Percentiles rank a stretch among this genome's conserved stretches.
Conservation (phyloP, 2,113 vertebrate genomes). For the Phrynosoma blainvillii region DNA sequence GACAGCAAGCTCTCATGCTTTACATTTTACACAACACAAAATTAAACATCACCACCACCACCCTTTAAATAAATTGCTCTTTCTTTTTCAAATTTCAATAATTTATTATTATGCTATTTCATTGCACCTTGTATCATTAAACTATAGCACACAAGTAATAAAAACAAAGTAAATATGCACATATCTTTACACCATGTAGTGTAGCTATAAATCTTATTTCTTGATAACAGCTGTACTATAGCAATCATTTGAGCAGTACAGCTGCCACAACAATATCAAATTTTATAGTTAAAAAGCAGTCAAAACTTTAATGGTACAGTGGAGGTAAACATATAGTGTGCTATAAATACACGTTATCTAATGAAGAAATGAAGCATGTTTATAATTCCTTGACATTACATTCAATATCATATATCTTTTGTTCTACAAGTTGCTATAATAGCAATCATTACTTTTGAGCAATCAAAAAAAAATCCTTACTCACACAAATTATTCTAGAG, state of each 20-base stretch:
- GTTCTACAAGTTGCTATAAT: constrained; percentile 69
- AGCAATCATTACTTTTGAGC: constrained; percentile 72
- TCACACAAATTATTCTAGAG: constrained; percentile 71
- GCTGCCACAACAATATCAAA: constrained; percentile 83
- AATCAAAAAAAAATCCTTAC: constrained; percentile 56
- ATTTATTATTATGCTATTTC: constrained; percentile 75
- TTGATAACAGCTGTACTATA: constrained; percentile 80
- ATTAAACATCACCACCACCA: constrained; percentile 38
- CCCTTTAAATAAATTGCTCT: constrained; percentile 49
- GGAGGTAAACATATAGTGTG: constrained; percentile 77
- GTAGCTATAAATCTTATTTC: constrained; percentile 77
- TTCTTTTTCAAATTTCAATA: constrained; percentile 56
- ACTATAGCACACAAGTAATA: constrained; percentile 77
- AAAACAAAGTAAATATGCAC: constrained; percentile 82
- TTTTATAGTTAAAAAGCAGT: constrained; percentile 85
- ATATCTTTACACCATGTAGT: constrained; percentile 77
- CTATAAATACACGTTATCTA: constrained; percentile 83
- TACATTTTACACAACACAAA: constrained; percentile 40
- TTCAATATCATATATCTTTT: constrained; percentile 74
- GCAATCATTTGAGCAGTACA: constrained; percentile 78
- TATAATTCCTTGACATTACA: constrained; percentile 73
- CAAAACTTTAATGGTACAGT: constrained; percentile 81
- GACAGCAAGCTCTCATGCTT: background rate
- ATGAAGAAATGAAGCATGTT: constrained; percentile 81
- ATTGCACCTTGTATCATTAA: constrained; percentile 80